Base-by-base conservation (phyloP, 2,888 invertebrate species). In the Chymomyza fuscimana region DNA sequence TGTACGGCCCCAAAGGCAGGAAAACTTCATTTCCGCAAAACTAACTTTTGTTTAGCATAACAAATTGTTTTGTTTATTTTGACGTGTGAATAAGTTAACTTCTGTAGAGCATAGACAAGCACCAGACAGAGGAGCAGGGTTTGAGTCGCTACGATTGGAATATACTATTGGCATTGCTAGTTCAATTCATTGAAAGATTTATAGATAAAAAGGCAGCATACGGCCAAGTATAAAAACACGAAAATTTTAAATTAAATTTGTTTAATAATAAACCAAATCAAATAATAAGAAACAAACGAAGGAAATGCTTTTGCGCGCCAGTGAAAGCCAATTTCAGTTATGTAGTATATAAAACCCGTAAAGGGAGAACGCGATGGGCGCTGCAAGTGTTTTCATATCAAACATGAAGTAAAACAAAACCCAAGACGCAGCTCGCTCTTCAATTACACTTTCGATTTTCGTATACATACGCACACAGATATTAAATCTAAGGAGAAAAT, bases 41-140 rank as follows among this genome's bases (percentile, higher is more conserved):
- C 88, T 81, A 87, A 84, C 86, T 84, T 87, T 84, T 83, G 88
- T 76, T 84, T 81, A 87, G 86, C 88, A 87, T 83, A 87, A 87
- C 84, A 86, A 84, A 84, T 84, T 87, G 88, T 86, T 80, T 87
- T 87, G 88, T 84, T 84, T 84, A 86, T 54, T 54, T 54, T 54
- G 54, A 54, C 54, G 16, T 54, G 54, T 54, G 54, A 54, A 4
- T 54, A 10, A 54, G 22, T 19, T 54, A 54, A 54, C 19, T 54
- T 54, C 12, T 46, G 12, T 12, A 46, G 12, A 12, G 40, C 12
- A 46, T 46, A 46, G 40, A 46, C 40, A 15, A 46, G 10, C 40
- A 12, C 40, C 40, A 46, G 40, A 46, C 40, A 46, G 40, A 46
- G 40, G 40, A 46, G 40, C 12, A 46, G 40, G 12, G 5, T 46